These are phyloP conservation scores for Psephotus haematonotus DNA, from an alignment of 2,113 vertebrate genomes.

Conservation along the genomic window DNA sequence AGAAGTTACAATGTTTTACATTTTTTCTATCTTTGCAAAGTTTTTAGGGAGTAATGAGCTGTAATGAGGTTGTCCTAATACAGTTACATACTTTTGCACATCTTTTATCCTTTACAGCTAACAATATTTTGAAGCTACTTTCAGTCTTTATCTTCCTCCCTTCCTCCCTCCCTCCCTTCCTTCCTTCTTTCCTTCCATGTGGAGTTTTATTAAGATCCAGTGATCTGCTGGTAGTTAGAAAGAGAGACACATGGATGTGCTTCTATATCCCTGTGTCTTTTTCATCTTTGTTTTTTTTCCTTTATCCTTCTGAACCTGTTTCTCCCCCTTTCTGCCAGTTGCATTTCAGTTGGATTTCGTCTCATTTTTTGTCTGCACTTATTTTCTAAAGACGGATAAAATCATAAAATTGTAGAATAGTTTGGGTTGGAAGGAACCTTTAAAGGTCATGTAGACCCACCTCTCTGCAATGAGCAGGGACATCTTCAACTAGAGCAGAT, in stretches of 20 bases:
- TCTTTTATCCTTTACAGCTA: not conserved
- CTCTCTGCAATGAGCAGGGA: not conserved
- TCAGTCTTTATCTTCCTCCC: no score
- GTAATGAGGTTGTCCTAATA: not conserved
- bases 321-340: not conserved
- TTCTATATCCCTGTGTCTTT: not conserved
- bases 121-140: not conserved
- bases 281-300: rapidly evolving
- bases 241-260: not conserved
- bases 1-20: not conserved
- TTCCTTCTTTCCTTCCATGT: not conserved
- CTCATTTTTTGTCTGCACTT: not conserved
- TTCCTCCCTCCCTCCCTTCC: no score
- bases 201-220: not conserved
- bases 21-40: not conserved
- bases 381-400: not conserved
- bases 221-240: not conserved
- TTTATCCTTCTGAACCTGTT: not conserved
- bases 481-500: not conserved
- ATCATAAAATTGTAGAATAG: no score
- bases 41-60: not conserved
- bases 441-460: not conserved
- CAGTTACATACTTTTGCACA: not conserved
- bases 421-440: not conserved
- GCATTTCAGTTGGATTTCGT: not conserved